phyloP scores from a whole-genome alignment of 2,797 vertebrate species.

The Loriculus beryllinus region DNA sequence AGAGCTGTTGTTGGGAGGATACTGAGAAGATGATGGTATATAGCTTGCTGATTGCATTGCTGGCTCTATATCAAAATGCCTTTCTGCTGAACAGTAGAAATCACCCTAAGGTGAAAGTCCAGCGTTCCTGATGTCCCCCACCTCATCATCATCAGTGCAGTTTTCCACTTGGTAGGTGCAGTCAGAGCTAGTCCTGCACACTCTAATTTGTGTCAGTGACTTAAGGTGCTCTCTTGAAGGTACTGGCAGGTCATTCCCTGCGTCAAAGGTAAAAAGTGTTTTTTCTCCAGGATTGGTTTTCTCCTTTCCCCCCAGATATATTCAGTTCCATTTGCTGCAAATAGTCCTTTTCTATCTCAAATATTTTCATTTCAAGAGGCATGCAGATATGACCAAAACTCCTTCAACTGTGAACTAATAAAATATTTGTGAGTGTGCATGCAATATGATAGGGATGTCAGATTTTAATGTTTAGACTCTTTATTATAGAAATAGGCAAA shows the following conservation, averaged over 20 bases:
- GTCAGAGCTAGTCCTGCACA: not conserved
- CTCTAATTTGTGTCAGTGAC: not conserved
- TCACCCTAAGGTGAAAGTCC: not conserved
- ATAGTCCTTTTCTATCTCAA: not conserved
- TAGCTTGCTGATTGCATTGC: not conserved
- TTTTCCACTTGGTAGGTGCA: not conserved
- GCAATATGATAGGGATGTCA: not conserved
- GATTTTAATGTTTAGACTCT: not conserved
- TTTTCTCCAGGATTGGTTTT: not conserved
- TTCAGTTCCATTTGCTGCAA: not conserved
- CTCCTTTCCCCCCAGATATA: not conserved
- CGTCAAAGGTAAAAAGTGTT: not conserved
- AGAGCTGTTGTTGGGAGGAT: not conserved
- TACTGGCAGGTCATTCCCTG: not conserved
- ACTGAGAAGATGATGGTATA: not conserved
- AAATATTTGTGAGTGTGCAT: not conserved
- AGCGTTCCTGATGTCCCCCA: fast-evolving
- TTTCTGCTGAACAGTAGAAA: not conserved
- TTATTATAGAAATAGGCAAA: not conserved
- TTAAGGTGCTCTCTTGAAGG: not conserved
- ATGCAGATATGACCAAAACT: fast-evolving
- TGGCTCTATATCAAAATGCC: not conserved
- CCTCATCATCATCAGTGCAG: not conserved
- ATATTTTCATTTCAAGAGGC: not conserved
- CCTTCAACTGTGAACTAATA: not conserved